These are phyloP conservation scores for Syrista parreyssii DNA, from an alignment of 2,888 invertebrate species.

Conservation along the genomic window DNA sequence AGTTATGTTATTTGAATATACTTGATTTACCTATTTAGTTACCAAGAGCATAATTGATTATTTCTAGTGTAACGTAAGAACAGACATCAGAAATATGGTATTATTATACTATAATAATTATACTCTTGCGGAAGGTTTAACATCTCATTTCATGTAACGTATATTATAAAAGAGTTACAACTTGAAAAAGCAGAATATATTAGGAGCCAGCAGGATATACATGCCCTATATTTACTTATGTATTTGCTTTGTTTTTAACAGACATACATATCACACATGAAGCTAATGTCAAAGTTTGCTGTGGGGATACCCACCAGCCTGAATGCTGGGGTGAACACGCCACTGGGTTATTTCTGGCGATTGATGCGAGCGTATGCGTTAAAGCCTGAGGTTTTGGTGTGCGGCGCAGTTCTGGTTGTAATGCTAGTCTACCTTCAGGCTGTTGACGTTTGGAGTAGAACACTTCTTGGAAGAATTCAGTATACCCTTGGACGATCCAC, in stretches of 20 bases:
- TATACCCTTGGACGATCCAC: slow-evolving; percentile 73
- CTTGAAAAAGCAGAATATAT: not conserved
- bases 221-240: not conserved
- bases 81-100: too few species aligned
- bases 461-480: slow-evolving; percentile 77
- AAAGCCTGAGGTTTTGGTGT: slow-evolving; percentile 83
- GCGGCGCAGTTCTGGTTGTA: slow-evolving; percentile 77
- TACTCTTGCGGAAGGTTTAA: not conserved
- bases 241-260: slow-evolving; percentile 26
- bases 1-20: too few species aligned
- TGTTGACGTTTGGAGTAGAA: slow-evolving; percentile 85
- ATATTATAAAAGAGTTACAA: not conserved
- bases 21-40: not conserved
- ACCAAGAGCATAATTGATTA: not conserved
- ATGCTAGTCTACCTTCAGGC: slow-evolving; percentile 85
- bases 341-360: slow-evolving; percentile 82
- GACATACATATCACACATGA: slow-evolving; percentile 88
- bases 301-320: slow-evolving; percentile 74
- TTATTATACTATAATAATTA: too few species aligned
- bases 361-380: slow-evolving; percentile 81
- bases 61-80: not conserved
- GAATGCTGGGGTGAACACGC: slow-evolving; percentile 72
- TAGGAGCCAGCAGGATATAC: too few species aligned
- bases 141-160: not conserved
- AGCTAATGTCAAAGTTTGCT: slow-evolving; percentile 83